phyloP scores from a whole-genome alignment of 2,888 invertebrate species.

The Piscicola geometra region DNA sequence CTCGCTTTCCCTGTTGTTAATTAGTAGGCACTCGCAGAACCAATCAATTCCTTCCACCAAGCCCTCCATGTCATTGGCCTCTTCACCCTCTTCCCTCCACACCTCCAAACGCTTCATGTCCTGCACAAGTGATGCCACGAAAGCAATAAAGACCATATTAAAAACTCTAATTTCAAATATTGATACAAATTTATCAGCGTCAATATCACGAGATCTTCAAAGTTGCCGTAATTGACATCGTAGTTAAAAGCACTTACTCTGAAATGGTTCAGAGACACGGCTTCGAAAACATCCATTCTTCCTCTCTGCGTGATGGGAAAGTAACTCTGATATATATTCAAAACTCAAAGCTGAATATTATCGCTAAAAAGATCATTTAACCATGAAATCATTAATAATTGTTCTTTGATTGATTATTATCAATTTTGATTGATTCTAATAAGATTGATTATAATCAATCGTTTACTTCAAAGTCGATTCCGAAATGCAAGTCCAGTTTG shows the following conservation, averaged over 20 bases:
- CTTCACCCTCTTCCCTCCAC: constrained; percentile 50
- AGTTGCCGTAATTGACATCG: too few relatives aligned
- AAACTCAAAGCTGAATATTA: too few relatives aligned
- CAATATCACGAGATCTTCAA: too few relatives aligned
- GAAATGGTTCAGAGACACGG: constrained; percentile 26
- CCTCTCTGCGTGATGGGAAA: not conserved
- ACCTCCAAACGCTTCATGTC: constrained; percentile 51
- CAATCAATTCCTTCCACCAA: constrained; percentile 51
- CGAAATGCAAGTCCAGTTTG: constrained; percentile 51
- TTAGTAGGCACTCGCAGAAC: constrained; percentile 52
- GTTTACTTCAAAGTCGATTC: constrained; percentile 46
- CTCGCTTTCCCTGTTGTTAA: constrained; percentile 47
- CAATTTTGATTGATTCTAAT: not conserved
- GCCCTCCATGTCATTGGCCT: not conserved
- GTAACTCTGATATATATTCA: too few relatives aligned
- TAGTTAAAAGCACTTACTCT: too few relatives aligned
- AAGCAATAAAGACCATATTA: too few relatives aligned
- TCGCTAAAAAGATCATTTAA: too few relatives aligned
- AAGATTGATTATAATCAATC: not conserved
- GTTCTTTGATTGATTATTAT: not conserved
- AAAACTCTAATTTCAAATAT: too few relatives aligned
- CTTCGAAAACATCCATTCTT: constrained; percentile 31
- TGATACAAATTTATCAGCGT: too few relatives aligned
- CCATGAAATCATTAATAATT: too few relatives aligned
- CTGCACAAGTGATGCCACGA: too few relatives aligned